A percentile compares a stretch with the other conserved stretches of the same genome.
These are phyloP conservation scores for Stercorarius parasiticus DNA, from an alignment of 2,113 vertebrate species.

Conservation along the genomic window DNA sequence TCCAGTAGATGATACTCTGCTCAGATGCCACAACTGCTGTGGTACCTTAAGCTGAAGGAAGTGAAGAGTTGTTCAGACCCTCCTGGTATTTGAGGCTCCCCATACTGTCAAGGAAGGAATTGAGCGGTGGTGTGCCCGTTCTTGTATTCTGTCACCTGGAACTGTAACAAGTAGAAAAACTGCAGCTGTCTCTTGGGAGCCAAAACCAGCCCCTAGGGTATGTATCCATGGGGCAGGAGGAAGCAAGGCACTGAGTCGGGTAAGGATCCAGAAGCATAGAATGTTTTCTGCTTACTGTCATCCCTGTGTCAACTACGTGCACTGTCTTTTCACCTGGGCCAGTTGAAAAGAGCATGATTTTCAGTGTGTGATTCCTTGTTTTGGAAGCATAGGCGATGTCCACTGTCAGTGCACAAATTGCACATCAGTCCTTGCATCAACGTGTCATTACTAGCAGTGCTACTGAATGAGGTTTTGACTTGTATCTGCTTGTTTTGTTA, in stretches of 20 bases:
- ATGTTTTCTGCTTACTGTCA: background rate
- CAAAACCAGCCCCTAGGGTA: background rate
- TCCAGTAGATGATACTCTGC: background rate
- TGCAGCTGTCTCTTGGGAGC: background rate
- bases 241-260: background rate
- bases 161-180: background rate
- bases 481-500: background rate
- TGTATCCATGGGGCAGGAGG: background rate
- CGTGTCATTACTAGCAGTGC: background rate
- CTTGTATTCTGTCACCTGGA: background rate
- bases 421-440: background rate
- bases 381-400: fast-evolving
- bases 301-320: fast-evolving
- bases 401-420: background rate
- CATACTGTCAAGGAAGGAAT: background rate
- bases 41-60: background rate
- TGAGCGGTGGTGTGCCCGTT: background rate
- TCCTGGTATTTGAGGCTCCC: background rate
- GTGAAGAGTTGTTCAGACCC: background rate
- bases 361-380: background rate
- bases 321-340: background rate
- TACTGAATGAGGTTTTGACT: background rate
- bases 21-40: background rate
- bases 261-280: background rate
- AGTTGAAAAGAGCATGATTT: background rate